Base-by-base conservation (phyloP, 37 sponge, comb jelly and placozoan genomes). In the Mnemiopsis leidyi region DNA sequence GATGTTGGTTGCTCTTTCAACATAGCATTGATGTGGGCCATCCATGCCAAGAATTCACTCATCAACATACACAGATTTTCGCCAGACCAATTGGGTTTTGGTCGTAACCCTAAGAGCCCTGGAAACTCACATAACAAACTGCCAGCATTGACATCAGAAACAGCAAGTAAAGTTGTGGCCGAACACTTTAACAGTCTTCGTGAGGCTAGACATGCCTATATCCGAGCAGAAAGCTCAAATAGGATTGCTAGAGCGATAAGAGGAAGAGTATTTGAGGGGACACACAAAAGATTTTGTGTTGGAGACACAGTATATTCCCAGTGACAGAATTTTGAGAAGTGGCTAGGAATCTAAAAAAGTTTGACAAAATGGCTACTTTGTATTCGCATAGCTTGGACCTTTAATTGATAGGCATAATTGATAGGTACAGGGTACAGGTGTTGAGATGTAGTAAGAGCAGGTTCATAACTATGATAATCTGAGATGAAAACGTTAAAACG, bases 41-140 rank as follows among this genome's bases (percentile, higher is more conserved):
- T n/a, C n/a, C n/a, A n/a, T n/a, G n/a, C n/a, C n/a, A 71, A 71
- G 25, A 71, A 71, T 18, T 71, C 73, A n/a, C 73, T 71, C 7
- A 71, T 71, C 5, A 71, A 71, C 23, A 18, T 71, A 28, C 73
- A 71, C 25, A 30, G 73, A 23, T 71, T 71, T 18, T 71, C 73
- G 2, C 73, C 73, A 23, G 23, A 71, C 25, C 73, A 71, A 30
- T 71, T 71, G 26, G 73, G 23, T 28, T 71, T 71, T 71, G 73
- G 73, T 5, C 7, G 5, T 3, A 71, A 71, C 25, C 73, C 73
- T 18, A 23, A 18, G 3, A 3, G 23, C 23, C 73, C 73, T 28
- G 73, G 73, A 71, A 71, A 71, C 23, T 71, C 73, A n/a, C 3
- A 23, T 3, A 71, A 71, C 26, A 71, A 71, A 71, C 23, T 71